Percentiles rank a stretch among this genome's conserved stretches.
Conservation (phyloP, 2,888 invertebrate genomes). For the Cylindroiulus punctatus region DNA sequence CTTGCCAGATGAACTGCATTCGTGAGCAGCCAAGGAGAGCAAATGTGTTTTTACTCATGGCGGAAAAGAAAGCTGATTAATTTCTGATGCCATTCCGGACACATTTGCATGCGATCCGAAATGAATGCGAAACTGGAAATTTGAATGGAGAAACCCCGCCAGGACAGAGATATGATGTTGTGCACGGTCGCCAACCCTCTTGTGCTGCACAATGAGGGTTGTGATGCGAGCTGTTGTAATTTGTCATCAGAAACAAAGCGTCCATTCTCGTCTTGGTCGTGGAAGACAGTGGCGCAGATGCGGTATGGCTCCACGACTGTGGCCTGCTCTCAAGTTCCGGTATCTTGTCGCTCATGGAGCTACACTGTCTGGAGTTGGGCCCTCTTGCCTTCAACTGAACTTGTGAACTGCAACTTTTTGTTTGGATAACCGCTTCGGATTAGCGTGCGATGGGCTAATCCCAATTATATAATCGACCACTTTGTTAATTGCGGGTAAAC, state of each 20-base stretch:
- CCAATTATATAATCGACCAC: background rate
- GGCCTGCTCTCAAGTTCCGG: background rate
- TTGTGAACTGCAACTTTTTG: constrained; percentile 14
- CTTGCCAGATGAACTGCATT: constrained; percentile 9
- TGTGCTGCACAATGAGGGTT: background rate
- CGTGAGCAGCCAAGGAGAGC: background rate
- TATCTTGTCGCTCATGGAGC: background rate
- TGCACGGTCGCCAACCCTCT: background rate
- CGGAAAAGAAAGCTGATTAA: constrained; percentile 8
- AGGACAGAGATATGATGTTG: background rate
- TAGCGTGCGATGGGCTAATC: background rate
- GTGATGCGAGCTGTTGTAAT: background rate
- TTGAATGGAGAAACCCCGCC: constrained; percentile 20
- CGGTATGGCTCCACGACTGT: background rate
- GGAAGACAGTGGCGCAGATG: background rate
- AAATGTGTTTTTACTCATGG: background rate
- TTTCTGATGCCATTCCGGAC: background rate
- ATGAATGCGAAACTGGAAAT: background rate
- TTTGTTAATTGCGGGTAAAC: background rate
- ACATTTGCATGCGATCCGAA: constrained; percentile 4
- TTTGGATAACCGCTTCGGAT: background rate
- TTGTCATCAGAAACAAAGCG: constrained; percentile 5
- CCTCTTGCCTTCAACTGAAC: background rate
- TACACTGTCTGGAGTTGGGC: no score
- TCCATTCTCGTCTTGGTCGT: background rate